Percentiles rank a stretch among this genome's conserved stretches.
Evolutionary conservation across 1,140 invertebrate genomes (phyloP).

Genomic region (Bombyx mori): DNA sequence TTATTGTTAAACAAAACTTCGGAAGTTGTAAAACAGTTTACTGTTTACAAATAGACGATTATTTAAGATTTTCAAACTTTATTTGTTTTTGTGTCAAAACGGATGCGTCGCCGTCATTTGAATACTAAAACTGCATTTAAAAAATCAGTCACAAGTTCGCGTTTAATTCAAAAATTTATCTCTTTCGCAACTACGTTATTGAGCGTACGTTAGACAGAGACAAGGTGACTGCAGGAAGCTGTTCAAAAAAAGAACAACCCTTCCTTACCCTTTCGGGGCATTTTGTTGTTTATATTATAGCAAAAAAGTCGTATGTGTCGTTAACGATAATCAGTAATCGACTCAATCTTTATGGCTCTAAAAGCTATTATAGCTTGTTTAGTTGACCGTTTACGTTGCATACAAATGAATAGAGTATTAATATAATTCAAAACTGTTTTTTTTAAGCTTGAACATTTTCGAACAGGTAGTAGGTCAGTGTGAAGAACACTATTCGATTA

Average conservation of each 20-base stretch:
- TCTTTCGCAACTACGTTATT: constrained; percentile 13
- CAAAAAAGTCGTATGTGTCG: constrained; percentile 33
- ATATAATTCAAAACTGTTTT: constrained; percentile 40
- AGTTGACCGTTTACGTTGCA: constrained; percentile 14
- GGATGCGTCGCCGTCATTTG: constrained; percentile 62
- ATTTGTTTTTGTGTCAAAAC: constrained; percentile 62
- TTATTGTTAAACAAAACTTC: constrained; percentile 5
- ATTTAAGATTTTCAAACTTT: constrained; percentile 23
- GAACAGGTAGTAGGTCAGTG: constrained; percentile 53
- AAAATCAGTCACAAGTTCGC: constrained; percentile 27
- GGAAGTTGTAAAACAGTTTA: constrained; percentile 61
- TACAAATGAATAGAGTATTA: constrained; percentile 26
- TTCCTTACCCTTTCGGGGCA: constrained; percentile 59
- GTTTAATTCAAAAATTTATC: constrained; percentile 25
- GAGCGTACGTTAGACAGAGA: constrained; percentile 29
- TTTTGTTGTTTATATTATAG: constrained; percentile 49
- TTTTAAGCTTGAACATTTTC: constrained; percentile 39
- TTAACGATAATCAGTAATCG: constrained; percentile 20
- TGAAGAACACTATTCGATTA: constrained; percentile 7
- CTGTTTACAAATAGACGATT: constrained; percentile 43
- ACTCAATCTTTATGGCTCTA: constrained; percentile 20
- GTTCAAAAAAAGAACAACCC: constrained; percentile 65
- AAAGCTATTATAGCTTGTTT: constrained; percentile 13
- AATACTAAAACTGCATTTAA: constrained; percentile 62
- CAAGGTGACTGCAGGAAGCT: constrained; percentile 46